Base-by-base conservation (phyloP, 2,113 vertebrate genomes). In the Reinhardtius hippoglossoides region DNA sequence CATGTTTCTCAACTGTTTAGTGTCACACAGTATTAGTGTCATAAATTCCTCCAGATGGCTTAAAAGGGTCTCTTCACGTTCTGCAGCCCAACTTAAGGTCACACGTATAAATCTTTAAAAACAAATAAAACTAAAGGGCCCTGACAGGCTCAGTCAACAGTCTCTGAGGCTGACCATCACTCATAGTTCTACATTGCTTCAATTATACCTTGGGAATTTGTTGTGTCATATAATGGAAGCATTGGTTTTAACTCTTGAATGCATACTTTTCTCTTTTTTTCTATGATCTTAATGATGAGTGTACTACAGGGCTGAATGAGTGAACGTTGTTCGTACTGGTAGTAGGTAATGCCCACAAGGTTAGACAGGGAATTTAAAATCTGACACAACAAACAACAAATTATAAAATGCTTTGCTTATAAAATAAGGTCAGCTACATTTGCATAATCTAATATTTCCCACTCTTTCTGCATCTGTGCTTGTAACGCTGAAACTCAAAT, bases 1-100 rank as follows among this genome's bases (percentile, higher is more conserved):
- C 56, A 58, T 57, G 67, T 76, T 62, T 75, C 35, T 75, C 35
- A 27, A n/a, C 24, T 72, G 48, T 88, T 84, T 44, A 64, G 42
- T 78, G 71, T 79, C 14, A 6, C 57, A 14, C 56, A 74, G 56
- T 20, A 55, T 68, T 57, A 78, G n/a, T 27, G 24, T 68, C 78
- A 64, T 81, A 81, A 83, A 91, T 86, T 75, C 37, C 61, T 67
- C 37, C 66, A 64, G 86, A 66, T 55, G 16, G n/a, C 72, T 54
- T 31, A 20, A 84, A 63, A 81, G 24, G 27, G 14, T 35, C 16
- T 18, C 18, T 76, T 79, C 58, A 76, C 82, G 86, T 87, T 88
- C 76, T 82, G 64, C 62, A 69, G 65, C 9, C 40, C n/a, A 61
- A 59, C 42, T 68, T 62, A 35, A 71, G 57, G 42, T 59, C 64